A percentile compares a stretch with the other conserved stretches of the same genome.
These are phyloP conservation scores for Hycleus phaleratus DNA, from an alignment of 1,140 invertebrate genomes.

Conservation along the genomic window DNA sequence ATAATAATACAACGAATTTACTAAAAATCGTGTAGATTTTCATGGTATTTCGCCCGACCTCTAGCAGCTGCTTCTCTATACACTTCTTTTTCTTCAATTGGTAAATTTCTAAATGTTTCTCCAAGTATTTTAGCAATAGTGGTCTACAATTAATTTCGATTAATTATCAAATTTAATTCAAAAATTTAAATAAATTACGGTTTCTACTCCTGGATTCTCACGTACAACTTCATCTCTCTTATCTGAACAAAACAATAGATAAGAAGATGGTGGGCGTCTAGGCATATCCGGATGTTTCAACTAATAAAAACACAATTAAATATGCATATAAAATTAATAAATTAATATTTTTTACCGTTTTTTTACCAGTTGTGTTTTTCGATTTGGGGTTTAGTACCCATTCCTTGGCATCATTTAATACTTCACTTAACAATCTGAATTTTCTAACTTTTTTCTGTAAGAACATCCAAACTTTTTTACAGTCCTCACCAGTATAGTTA, in stretches of 20 bases:
- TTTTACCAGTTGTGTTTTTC: conserved; percentile 15
- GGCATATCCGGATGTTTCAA: conserved; percentile 46
- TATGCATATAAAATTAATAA: background rate
- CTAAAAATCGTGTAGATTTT: conserved; percentile 41
- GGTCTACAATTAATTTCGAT: conserved; percentile 28
- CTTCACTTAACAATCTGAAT: conserved; percentile 43
- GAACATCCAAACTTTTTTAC: conserved; percentile 42
- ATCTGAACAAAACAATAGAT: conserved; percentile 44
- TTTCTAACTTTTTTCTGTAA: conserved; percentile 41
- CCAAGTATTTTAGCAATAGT: conserved; percentile 44
- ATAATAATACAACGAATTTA: conserved; percentile 28
- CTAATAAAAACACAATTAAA: background rate
- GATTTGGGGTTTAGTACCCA: conserved; percentile 41
- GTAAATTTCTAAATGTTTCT: conserved; percentile 41
- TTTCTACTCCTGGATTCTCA: conserved; percentile 42
- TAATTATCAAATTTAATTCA: background rate
- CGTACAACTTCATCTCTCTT: conserved; percentile 41
- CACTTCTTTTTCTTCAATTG: conserved; percentile 42
- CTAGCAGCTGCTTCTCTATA: conserved; percentile 38
- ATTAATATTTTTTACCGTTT: background rate
- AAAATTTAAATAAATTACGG: conserved; percentile 26
- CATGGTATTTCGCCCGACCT: conserved; percentile 37
- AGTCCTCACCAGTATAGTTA: conserved; percentile 39
- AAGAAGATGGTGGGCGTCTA: conserved; percentile 43
- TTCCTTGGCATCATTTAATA: conserved; percentile 43